Evolutionary conservation across 2,113 vertebrate species (phyloP), one percentile per base, ranked within the genome.

Genomic region (Mola mola): DNA sequence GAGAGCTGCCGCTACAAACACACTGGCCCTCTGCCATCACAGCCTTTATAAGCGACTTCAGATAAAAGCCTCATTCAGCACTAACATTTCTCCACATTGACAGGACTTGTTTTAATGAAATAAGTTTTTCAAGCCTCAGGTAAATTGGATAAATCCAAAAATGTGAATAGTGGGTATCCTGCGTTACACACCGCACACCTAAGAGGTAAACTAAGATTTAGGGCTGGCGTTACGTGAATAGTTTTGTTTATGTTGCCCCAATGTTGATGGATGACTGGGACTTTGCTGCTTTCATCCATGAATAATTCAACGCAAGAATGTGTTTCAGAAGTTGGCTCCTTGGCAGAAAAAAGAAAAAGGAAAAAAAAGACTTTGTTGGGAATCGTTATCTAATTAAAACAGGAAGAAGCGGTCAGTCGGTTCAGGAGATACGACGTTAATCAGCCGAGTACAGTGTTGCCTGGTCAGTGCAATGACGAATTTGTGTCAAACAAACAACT

Each of bases 231-330:
- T 60, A 56, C 51, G 53, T 62, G 66, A 59, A 62, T 42, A 34
- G 49, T 57, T 65, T 67, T 78, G 70, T 79, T 85, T 72, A 81
- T 79, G 70, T 85, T 48, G 31, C 46, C 42, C 47, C 75, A 68
- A 72, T 77, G 40, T 67, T 81, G 75, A 88, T 82, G 66, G 72
- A 80, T 78, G 67, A 62, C 65, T 72, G 29, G 64, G 62, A 53
- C 42, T 81, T 48, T 75, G 61, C 57, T 48, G 52, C 60, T 73
- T 58, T 52, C 42, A 33, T 0, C n/a, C 25, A 78, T 80, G 53
- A 76, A 81, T 82, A 75, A 83, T 87, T 73, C 66, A 83, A 62
- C 6, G 34, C 21, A 2, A 22, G 36, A n/a, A 42, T 48, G 48
- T 52, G 42, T 73, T 83, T 66, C 17, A 75, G 73, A 75, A 68